Conservation (phyloP, 2,113 vertebrate species). For the Columbina picui region DNA sequence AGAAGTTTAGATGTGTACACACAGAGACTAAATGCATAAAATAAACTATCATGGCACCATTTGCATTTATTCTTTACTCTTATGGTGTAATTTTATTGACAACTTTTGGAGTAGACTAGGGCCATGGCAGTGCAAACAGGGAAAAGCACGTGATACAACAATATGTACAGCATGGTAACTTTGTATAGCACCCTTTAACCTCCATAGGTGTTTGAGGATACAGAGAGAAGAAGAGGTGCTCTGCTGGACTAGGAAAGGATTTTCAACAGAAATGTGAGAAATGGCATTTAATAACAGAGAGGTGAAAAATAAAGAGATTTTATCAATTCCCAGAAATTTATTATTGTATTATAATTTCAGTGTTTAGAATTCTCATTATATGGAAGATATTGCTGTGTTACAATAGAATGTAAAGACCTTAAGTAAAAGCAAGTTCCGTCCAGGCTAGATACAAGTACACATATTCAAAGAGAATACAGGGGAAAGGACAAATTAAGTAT, state of each 20-base stretch:
- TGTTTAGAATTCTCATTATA: background rate
- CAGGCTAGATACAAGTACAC: background rate
- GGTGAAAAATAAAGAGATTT: background rate
- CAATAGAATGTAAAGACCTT: background rate
- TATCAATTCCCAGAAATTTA: background rate
- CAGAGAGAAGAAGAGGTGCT: background rate
- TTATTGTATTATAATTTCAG: background rate
- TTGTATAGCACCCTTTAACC: background rate
- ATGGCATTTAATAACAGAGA: background rate
- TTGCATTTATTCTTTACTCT: background rate
- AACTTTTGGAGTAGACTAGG: background rate
- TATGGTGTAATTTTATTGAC: background rate
- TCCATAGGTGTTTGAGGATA: background rate
- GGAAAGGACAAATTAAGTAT: background rate
- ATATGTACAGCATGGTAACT: background rate
- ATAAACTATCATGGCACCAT: background rate
- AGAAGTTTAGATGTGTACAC: background rate
- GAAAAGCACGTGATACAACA: rapidly evolving
- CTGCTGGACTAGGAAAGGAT: background rate
- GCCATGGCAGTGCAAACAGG: background rate
- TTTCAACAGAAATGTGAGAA: background rate
- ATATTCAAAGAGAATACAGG: background rate
- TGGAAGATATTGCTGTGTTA: background rate
- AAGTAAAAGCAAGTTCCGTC: background rate
- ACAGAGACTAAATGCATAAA: background rate